Base-by-base conservation (phyloP, 2,797 vertebrate species). In the Aldrovandia affinis region DNA sequence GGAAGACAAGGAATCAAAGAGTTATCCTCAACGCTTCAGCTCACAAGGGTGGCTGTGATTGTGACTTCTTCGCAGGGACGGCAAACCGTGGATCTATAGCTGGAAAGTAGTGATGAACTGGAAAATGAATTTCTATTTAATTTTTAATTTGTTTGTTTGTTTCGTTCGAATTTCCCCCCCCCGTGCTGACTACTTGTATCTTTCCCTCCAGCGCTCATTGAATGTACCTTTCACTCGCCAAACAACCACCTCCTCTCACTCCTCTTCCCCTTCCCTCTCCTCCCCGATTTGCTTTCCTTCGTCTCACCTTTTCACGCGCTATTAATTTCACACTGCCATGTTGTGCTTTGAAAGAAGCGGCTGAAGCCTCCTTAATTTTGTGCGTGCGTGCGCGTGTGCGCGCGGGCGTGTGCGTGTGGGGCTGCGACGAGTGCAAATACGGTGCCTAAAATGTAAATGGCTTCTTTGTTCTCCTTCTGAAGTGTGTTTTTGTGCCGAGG, bases 291-390 rank as follows among this genome's bases (percentile, higher is more conserved):
- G 54, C 81, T n/a, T 70, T 47, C 15, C 61, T 36, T 61, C 50
- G 90, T 86, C 83, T 87, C 9, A 63, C 91, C 86, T 91, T 88
- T 85, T 88, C 91, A 90, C 50, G 88, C 94, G 93, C 92, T 93
- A 93, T 94, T 95, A 89, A 87, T 92, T 95, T 83, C 94, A 93
- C 93, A 95, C 96, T 95, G 96, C 96, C 97, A 96, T 92, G 87
- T 93, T 96, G 95, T 97, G 95, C 97, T 97, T 95, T 83, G 93
- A 92, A 92, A 90, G 52, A 15, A 85, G 87, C 92, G 87, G 91
- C 90, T 91, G 88, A 86, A 88, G 88, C 54, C 0, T 86, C 93
- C 88, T 93, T 92, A 89, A 87, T 91, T 93, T 90, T 78, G 90
- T 79, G 85, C 52, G 91, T 87, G 78, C 80, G 91, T 85, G 83